Evolutionary conservation across 2,888 invertebrate genomes (phyloP), one percentile per base, ranked within the genome.

Genomic region (Drosophila kambysellisi): DNA sequence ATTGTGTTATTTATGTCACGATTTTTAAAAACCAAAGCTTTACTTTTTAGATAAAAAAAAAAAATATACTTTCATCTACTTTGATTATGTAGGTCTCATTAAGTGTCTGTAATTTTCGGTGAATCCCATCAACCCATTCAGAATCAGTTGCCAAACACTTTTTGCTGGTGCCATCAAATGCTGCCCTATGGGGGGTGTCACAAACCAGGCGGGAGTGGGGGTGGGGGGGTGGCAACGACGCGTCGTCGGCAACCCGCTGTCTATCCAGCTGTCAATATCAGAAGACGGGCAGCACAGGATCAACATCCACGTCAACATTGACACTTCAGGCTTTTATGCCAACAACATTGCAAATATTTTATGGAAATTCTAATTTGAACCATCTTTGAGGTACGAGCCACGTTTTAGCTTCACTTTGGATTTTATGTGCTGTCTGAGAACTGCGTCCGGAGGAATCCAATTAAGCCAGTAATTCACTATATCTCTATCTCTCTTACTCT

Each of bases 181-280:
- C 48, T 63, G 64, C 82, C 56, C 79, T 46, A 57, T 56, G 41
- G 60, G 82, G 56, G 70, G 60, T 41, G 68, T 53, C 67, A 29
- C 61, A 59, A 39, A 4, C 20, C 43, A 25, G 33, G 50, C 35
- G 17, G 32, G 54, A 43, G 46, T 68, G 58, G 67, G 20, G 20
- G 20, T 25, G 20, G 20, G 20, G 20, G 20, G 20, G 1, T 61
- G 37, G 33, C 51, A 51, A 41, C 17, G 6, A 17, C 35, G 52
- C 32, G 69, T 37, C 51, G 57, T 17, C 46, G 65, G 72, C 62
- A 73, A 46, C 70, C 68, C 64, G 81, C 88, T 85, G 89, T 89
- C 85, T 89, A 89, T 85, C 85, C 52, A 43, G 53, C 75, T 84
- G 85, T 85, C 85, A 85, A 85, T 85, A 89, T 80, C 80, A 73